Evolutionary conservation across 2,888 invertebrate species (phyloP), one percentile per base, ranked within the genome.

Genomic region (Amiota minor): DNA sequence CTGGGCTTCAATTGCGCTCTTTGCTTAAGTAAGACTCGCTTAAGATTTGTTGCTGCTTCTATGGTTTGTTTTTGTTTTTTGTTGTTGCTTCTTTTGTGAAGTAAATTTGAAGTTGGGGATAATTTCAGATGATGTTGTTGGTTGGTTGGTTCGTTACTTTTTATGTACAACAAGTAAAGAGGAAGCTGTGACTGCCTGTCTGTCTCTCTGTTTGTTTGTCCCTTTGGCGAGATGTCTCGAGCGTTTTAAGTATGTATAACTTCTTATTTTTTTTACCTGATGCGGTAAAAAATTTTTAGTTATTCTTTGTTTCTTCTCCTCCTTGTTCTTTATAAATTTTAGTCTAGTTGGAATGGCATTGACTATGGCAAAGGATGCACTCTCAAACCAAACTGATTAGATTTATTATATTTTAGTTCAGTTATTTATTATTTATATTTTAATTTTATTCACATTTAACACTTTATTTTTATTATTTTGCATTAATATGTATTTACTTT

Each of bases 381-480:
- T 55, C 49, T 45, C 67, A 16, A 47, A 56, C 61, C 53, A 14
- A 69, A 53, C 4, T 20, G 69, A n/a, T 45, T 16, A 12, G 10
- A 35, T 64, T 64, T 14, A 35, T 35, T 45, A 16, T 64, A 50
- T 67, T 50, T 50, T 20, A 67, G 49, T 11, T 12, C 50, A 72
- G 59, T 68, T 71, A 67, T 47, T 67, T 69, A 68, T 16, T 53
- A n/a, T n/a, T n/a, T n/a, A n/a, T n/a, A n/a, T n/a, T n/a, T n/a
- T n/a, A 35, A 35, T 35, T 35, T 35, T 35, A 4, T 35, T 35
- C 6, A 35, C 35, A 35, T 35, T 35, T 6, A 9, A 49, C 23
- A 23, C 35, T 53, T 56, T 69, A 46, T 69, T 8, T 53, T 53
- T 45, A 35, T 69, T 45, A 69, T 53, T 69, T n/a, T n/a, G n/a